A percentile compares a stretch with the other conserved stretches of the same genome.
phyloP scores from a whole-genome alignment of 2,113 vertebrate species.

The Menura novaehollandiae region DNA sequence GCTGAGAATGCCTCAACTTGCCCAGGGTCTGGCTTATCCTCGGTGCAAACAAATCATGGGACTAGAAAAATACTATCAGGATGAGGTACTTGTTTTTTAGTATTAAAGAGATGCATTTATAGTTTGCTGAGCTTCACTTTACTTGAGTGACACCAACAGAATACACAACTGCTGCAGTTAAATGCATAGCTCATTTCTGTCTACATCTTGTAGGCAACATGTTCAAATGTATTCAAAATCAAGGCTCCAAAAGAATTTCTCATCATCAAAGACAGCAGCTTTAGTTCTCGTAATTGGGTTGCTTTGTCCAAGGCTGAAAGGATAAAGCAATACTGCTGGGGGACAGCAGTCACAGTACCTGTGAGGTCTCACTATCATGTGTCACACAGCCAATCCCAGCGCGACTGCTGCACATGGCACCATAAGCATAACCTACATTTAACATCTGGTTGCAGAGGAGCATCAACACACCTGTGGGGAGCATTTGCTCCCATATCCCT shows the following conservation, averaged over 20 bases:
- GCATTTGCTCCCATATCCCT: not conserved
- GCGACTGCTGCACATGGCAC: rapidly evolving
- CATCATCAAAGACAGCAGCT: slow-evolving; percentile 32
- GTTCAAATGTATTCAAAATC: slow-evolving; percentile 49
- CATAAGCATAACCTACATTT: not conserved
- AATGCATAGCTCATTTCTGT: slow-evolving; percentile 36
- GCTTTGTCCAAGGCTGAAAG: slow-evolving; percentile 41
- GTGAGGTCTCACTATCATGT: slow-evolving; percentile 6
- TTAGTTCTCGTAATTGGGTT: slow-evolving; percentile 6
- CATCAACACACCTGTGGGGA: rapidly evolving
- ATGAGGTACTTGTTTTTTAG: not conserved
- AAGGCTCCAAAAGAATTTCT: slow-evolving; percentile 27
- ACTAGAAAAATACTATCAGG: not conserved
- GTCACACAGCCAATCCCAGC: not conserved
- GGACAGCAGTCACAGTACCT: not conserved
- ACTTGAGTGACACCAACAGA: slow-evolving; percentile 46
- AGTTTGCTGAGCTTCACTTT: not conserved
- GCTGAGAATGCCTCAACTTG: not conserved
- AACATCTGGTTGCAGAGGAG: not conserved
- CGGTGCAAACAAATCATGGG: not conserved
- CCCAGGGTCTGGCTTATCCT: not conserved
- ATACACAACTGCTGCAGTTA: slow-evolving; percentile 43
- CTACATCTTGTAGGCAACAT: slow-evolving; percentile 39
- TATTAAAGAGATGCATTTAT: not conserved
- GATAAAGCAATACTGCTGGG: not conserved